Percentiles rank a stretch among this genome's conserved stretches.
phyloP scores from a whole-genome alignment of 2,888 invertebrate species.

The Sialis fuliginosa region DNA sequence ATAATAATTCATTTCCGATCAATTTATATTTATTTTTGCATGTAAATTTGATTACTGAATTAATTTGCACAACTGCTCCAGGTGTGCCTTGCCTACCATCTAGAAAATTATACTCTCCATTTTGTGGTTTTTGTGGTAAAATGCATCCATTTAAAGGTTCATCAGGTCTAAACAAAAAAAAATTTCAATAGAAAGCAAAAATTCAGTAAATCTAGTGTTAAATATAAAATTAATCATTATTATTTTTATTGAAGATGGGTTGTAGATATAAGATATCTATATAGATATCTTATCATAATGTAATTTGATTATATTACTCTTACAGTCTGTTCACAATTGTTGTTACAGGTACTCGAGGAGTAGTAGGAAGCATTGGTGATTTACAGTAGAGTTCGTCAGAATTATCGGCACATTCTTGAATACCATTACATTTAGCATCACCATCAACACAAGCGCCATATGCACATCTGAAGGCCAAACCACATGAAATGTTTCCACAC shows the following conservation, averaged over 20 bases:
- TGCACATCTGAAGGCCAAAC: conserved; percentile 30
- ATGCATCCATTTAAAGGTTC: background rate
- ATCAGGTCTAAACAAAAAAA: background rate
- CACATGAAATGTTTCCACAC: background rate
- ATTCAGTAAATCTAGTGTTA: too few species aligned
- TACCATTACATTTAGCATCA: conserved; percentile 32
- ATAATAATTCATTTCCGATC: background rate
- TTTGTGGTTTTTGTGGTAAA: background rate
- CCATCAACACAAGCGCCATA: conserved; percentile 44
- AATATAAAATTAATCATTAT: too few species aligned
- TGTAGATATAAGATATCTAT: too few species aligned
- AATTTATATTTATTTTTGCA: background rate
- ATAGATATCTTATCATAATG: background rate
- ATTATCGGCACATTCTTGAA: conserved; percentile 22
- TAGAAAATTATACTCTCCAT: background rate
- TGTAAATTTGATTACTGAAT: background rate
- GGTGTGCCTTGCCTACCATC: background rate
- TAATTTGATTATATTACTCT: background rate
- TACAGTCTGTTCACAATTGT: background rate
- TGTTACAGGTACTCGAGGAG: background rate
- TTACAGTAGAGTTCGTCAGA: conserved; percentile 1
- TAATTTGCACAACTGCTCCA: background rate
- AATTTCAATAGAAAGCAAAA: too few species aligned
- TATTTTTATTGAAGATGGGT: too few species aligned
- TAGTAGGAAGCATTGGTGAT: background rate